phyloP scores from a whole-genome alignment of 2,888 invertebrate species.

The Byasa hedistus region DNA sequence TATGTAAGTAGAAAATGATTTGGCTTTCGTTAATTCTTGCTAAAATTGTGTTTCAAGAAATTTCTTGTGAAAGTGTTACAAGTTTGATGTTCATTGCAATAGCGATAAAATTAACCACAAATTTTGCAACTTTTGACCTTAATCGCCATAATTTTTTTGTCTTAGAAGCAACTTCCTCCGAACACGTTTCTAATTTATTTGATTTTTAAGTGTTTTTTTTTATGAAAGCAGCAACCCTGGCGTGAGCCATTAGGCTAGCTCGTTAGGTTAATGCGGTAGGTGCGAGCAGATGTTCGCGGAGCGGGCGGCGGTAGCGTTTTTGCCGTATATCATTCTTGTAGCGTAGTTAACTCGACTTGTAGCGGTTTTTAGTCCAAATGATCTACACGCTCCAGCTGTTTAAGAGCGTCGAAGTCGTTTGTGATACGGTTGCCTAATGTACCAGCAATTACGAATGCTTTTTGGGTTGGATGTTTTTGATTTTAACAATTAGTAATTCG shows the following conservation, averaged over 20 bases:
- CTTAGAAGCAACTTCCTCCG: not conserved
- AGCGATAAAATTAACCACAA: not conserved
- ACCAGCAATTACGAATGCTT: conserved; percentile 6
- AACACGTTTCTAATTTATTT: conserved; percentile 63
- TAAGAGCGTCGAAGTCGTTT: conserved; percentile 28
- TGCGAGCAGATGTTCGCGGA: conserved; percentile 66
- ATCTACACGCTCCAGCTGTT: conserved; percentile 33
- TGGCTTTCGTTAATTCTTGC: not conserved
- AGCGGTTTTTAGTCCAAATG: conserved; percentile 39
- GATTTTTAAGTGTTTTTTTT: conserved; percentile 66
- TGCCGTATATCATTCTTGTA: conserved; percentile 66
- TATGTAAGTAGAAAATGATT: not conserved
- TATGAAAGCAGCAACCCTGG: conserved; percentile 57
- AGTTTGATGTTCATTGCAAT: not conserved
- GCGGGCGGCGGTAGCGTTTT: conserved; percentile 57
- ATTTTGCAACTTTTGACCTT: not conserved
- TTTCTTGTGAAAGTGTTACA: not conserved
- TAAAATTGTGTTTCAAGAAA: not conserved
- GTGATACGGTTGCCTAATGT: conserved; percentile 31
- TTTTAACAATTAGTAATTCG: not conserved
- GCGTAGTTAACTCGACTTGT: conserved; percentile 50
- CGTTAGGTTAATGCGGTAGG: conserved; percentile 76
- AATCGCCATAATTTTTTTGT: not conserved
- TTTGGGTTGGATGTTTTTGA: not conserved
- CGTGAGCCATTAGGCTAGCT: conserved; percentile 73